phyloP scores from a whole-genome alignment of 2,888 invertebrate species.

The Hirtodrosophila trivittata region DNA sequence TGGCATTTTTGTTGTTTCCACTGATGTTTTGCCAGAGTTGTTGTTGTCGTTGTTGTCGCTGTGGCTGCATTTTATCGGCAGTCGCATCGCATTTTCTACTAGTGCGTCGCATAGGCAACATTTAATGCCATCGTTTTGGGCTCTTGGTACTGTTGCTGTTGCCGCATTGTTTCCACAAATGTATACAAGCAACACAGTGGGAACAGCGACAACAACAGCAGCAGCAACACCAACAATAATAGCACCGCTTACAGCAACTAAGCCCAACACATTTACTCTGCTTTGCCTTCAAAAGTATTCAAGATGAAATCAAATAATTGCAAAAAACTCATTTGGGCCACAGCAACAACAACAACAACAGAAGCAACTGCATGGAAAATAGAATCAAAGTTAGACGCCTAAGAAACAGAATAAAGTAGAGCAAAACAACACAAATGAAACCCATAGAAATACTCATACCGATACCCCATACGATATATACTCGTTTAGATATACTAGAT shows the following conservation, averaged over 20 bases:
- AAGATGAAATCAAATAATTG: constrained; percentile 80
- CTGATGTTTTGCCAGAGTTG: constrained; percentile 33
- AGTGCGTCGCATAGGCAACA: constrained; percentile 73
- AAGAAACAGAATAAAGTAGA: constrained; percentile 27
- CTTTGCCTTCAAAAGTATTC: constrained; percentile 59
- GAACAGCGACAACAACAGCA: constrained; percentile 24
- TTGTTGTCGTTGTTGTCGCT: constrained; percentile 25
- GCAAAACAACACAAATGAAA: constrained; percentile 3
- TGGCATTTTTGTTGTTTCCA: constrained; percentile 40
- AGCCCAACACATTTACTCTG: constrained; percentile 43
- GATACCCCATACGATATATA: constrained; percentile 16
- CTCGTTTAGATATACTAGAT: constrained; percentile 18
- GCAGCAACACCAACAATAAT: constrained; percentile 13
- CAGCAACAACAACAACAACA: constrained; percentile 34
- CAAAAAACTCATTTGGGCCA: constrained; percentile 78
- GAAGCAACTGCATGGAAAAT: constrained; percentile 20
- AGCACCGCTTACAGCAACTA: constrained; percentile 24
- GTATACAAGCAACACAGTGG: constrained; percentile 29
- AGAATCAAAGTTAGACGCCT: constrained; percentile 47
- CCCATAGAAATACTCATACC: constrained; percentile 3
- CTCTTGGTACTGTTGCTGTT: constrained; percentile 65
- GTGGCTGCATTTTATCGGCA: constrained; percentile 60
- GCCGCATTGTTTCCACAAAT: constrained; percentile 63
- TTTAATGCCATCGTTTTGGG: constrained; percentile 68
- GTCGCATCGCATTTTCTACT: constrained; percentile 78